Percentiles rank a stretch among this genome's conserved stretches.
Conservation (phyloP, 2,797 vertebrate genomes). For the Paratrypauchen microcephalus region DNA sequence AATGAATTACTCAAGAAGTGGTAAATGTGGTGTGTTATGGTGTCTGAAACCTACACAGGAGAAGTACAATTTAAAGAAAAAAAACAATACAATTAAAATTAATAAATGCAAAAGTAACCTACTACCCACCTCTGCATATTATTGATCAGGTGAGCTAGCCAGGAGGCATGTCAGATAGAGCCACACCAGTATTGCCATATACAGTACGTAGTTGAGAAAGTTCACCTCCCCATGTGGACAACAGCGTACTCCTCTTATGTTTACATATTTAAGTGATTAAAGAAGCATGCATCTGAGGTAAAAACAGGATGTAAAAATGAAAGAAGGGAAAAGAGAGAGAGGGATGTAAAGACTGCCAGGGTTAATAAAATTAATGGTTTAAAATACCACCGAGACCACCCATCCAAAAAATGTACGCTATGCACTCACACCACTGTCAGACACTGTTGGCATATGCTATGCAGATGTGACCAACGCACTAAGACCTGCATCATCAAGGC, state of each 20-base stretch:
- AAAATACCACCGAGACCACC: slow-evolving; percentile 65
- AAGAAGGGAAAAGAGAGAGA: slow-evolving; percentile 31
- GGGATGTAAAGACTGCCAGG: slow-evolving; percentile 54
- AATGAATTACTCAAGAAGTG: no score
- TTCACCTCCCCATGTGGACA: slow-evolving; percentile 11
- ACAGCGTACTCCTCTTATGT: slow-evolving; percentile 28
- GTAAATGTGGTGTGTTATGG: no score
- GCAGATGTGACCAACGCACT: slow-evolving; percentile 62
- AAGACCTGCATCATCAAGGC: slow-evolving; percentile 24
- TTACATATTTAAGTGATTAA: slow-evolving; percentile 36
- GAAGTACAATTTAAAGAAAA: no score
- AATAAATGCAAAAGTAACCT: no score
- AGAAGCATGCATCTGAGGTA: slow-evolving; percentile 20
- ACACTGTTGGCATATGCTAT: slow-evolving; percentile 60
- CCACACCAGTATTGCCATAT: slow-evolving; percentile 19
- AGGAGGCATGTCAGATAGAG: slow-evolving; percentile 48
- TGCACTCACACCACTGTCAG: slow-evolving; percentile 59
- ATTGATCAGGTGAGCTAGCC: slow-evolving; percentile 57
- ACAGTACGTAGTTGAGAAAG: slow-evolving; percentile 20
- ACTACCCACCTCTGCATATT: slow-evolving; percentile 6
- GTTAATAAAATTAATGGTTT: slow-evolving; percentile 68
- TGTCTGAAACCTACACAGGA: no score
- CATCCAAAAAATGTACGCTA: slow-evolving; percentile 64
- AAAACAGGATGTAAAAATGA: slow-evolving; percentile 44
- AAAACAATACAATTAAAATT: no score